Conservation (phyloP, 2,888 invertebrate genomes). For the Limnephilus rhombicus region DNA sequence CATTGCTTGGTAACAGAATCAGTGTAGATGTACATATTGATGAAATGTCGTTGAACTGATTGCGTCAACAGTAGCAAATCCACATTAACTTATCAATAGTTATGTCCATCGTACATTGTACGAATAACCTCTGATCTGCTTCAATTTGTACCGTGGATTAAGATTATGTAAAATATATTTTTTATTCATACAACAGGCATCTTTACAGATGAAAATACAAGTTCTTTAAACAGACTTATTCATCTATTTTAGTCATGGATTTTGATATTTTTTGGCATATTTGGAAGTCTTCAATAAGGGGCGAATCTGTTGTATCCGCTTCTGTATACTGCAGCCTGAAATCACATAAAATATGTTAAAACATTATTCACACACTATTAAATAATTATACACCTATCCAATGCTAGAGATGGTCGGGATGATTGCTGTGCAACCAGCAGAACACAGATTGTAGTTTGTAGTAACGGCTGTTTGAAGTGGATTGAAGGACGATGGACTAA, state of each 20-base stretch:
- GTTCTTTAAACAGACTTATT: conserved; percentile 66
- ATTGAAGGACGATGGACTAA: not conserved
- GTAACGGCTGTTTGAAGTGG: not conserved
- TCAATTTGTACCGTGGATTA: conserved; percentile 66
- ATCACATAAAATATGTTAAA: conserved; percentile 66
- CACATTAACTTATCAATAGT: conserved; percentile 38
- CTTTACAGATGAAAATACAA: conserved; percentile 66
- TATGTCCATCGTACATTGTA: conserved; percentile 50
- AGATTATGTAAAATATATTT: conserved; percentile 65
- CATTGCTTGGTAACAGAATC: conserved; percentile 56
- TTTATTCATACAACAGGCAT: conserved; percentile 66
- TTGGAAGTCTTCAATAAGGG: conserved; percentile 84
- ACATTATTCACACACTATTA: not conserved
- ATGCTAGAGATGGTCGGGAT: not conserved
- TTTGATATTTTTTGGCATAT: conserved; percentile 66
- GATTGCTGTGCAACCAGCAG: not conserved
- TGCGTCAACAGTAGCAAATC: conserved; percentile 60
- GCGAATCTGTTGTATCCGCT: conserved; percentile 97
- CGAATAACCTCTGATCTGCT: conserved; percentile 61
- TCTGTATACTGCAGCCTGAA: conserved; percentile 94
- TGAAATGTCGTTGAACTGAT: conserved; percentile 47
- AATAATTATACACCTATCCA: no score
- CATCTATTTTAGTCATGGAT: conserved; percentile 66
- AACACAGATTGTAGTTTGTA: not conserved
- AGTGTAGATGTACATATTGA: conserved; percentile 45